Evolutionary conservation across 2,888 invertebrate genomes (phyloP).

Genomic region (Coelopa pilipes): DNA sequence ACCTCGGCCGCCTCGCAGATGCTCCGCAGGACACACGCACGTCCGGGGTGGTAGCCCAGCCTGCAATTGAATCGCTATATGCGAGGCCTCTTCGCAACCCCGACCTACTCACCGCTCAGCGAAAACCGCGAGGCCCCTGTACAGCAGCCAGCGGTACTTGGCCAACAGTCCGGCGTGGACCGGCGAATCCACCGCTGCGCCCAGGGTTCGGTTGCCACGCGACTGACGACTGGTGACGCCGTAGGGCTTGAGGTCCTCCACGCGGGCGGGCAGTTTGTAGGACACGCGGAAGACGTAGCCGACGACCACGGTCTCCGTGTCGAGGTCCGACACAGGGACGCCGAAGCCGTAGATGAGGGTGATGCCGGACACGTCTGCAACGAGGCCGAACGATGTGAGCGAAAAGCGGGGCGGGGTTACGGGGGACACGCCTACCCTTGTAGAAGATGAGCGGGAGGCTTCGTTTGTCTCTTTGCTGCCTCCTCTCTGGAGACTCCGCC

Average conservation of each 20-base stretch:
- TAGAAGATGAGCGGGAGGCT: too few relatives aligned
- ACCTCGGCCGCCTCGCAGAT: slow-evolving; percentile 79
- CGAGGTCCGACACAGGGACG: slow-evolving; percentile 39
- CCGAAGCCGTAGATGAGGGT: slow-evolving; percentile 40
- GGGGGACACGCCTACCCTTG: too few relatives aligned
- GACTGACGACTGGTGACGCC: neutral
- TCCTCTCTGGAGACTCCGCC: too few relatives aligned
- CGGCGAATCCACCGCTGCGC: neutral
- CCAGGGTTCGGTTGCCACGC: neutral
- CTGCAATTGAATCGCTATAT: slow-evolving; percentile 58
- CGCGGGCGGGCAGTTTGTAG: slow-evolving; percentile 32
- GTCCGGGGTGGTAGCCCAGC: slow-evolving; percentile 71
- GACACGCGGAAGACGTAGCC: slow-evolving; percentile 38
- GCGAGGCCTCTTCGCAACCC: slow-evolving; percentile 22
- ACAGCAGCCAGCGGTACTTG: slow-evolving; percentile 39
- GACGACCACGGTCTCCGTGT: slow-evolving; percentile 31
- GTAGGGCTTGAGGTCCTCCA: slow-evolving; percentile 11
- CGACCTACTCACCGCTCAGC: slow-evolving; percentile 12
- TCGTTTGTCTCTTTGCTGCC: too few relatives aligned
- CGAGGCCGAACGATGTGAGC: too few relatives aligned
- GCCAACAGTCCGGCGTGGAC: neutral
- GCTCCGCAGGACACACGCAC: slow-evolving; percentile 76
- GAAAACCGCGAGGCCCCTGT: slow-evolving; percentile 33
- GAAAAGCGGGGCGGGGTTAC: neutral
- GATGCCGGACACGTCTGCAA: slow-evolving; percentile 1